Evolutionary conservation across 1,140 invertebrate genomes (phyloP), one percentile per base, ranked within the genome.

Genomic region (Cotesia glomerata): DNA sequence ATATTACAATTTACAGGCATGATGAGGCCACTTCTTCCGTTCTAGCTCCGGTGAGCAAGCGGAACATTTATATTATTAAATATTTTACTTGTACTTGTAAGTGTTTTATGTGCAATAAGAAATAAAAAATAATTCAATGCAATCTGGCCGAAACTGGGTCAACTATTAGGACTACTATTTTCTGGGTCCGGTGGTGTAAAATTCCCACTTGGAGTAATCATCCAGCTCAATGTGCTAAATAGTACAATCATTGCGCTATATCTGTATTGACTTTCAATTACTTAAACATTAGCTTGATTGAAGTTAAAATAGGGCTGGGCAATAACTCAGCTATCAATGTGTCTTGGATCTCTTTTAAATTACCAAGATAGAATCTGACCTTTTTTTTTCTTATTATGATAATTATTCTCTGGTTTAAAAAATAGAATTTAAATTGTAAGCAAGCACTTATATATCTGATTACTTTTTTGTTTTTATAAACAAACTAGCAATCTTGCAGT

Each of bases 251-350:
- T 84, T 80, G 79, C 77, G 62, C 69, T 69, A 73, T 11, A 9
- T 74, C 74, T 71, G 79, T 81, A 78, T 76, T 72, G 80, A 78
- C 70, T 16, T 16, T 79, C 75, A 85, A 86, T 86, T 85, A 85
- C 84, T 81, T 77, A 80, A 85, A 84, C 85, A 86, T 86, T 85
- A 85, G 83, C 80, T 81, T 86, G 84, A 86, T 86, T 86, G 82
- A 78, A 85, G 76, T 71, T 75, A 81, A 78, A 69, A 67, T 18
- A 84, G 83, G 83, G 83, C 79, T 77, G 74, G 84, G 83, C 82
- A 69, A 79, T 71, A 65, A 62, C 56, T 36, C 8, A 67, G 32
- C 49, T 58, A 61, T 66, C 64, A 14, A 16, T 18, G 67, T 66
- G 39, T 45, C 39, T 45, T 70, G 51, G 54, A 35, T 11, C 58